Evolutionary conservation across 2,113 vertebrate genomes (phyloP).

Genomic region (Anhinga anhinga): DNA sequence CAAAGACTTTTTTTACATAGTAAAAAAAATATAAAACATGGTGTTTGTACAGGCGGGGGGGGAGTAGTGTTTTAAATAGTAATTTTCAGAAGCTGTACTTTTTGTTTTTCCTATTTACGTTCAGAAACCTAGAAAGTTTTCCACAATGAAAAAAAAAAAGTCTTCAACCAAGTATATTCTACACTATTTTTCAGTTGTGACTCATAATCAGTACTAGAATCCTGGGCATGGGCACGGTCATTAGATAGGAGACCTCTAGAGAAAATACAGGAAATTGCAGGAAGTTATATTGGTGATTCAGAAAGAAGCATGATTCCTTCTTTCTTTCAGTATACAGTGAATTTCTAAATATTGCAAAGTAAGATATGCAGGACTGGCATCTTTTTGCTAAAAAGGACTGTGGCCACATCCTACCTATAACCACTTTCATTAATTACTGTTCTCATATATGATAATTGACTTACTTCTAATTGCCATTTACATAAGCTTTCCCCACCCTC

Average conservation of each 20-base stretch:
- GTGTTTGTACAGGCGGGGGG: background rate
- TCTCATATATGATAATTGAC: background rate
- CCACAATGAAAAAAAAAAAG: background rate
- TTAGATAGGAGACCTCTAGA: background rate
- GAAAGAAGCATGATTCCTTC: background rate
- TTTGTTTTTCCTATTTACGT: background rate
- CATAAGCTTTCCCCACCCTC: background rate
- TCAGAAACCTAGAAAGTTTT: constrained; percentile 29
- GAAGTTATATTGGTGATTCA: background rate
- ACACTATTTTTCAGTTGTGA: background rate
- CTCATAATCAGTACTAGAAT: background rate
- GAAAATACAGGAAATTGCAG: background rate
- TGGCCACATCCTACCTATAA: background rate
- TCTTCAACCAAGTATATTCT: background rate
- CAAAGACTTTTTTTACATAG: constrained; percentile 35
- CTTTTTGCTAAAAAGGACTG: background rate
- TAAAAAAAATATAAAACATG: constrained; percentile 39
- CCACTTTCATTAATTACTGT: background rate
- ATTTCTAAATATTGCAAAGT: background rate
- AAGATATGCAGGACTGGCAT: background rate
- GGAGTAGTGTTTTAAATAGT: background rate
- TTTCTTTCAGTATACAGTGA: background rate
- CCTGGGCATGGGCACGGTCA: background rate
- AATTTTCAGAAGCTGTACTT: constrained; percentile 41
- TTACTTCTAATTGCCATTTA: background rate